Evolutionary conservation across 2,888 invertebrate genomes (phyloP), one percentile per base, ranked within the genome.

Genomic region (Ceriagrion tenellum): DNA sequence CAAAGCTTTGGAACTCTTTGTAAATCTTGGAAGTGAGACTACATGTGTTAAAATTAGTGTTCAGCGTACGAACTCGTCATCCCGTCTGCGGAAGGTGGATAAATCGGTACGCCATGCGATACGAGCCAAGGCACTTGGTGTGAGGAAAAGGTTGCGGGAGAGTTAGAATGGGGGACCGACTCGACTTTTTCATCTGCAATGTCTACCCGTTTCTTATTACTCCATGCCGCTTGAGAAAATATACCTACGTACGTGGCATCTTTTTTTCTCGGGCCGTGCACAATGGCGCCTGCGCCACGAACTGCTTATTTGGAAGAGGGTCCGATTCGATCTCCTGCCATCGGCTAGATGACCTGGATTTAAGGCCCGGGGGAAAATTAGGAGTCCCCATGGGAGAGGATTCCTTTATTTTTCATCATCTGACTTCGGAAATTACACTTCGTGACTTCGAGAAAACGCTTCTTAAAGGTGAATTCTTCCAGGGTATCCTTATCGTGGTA

Each of bases 331-430:
- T 81, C 81, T 26, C 81, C 35, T 81, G 81, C 81, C 81, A 81
- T 10, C 35, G 81, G n/a, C 81, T 81, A 81, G 81, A 81, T 81
- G 81, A 81, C 81, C 81, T 81, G 81, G 81, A 81, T 81, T 59
- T 35, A 81, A 35, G 81, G 30, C 81, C 35, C 35, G 81, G 81
- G 81, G 81, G 35, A 81, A 81, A 81, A 81, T 81, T 81, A 81
- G 81, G 30, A 81, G 81, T 81, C 81, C 10, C 35, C 23, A 18
- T 26, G 81, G 35, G 81, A 81, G 81, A n/a, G 18, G 81, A 3
- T 81, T 81, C 35, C 59, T 69, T 69, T 69, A n/a, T 81, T 81
- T 81, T 35, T 81, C 3, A 16, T 4, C 30, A 16, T 81, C 81
- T 35, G 30, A 81, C 35, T 35, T 81, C 35, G 35, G 35, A 35